Evolutionary conservation across 2,113 vertebrate genomes (phyloP).

Genomic region (Cryptotis parvus): DNA sequence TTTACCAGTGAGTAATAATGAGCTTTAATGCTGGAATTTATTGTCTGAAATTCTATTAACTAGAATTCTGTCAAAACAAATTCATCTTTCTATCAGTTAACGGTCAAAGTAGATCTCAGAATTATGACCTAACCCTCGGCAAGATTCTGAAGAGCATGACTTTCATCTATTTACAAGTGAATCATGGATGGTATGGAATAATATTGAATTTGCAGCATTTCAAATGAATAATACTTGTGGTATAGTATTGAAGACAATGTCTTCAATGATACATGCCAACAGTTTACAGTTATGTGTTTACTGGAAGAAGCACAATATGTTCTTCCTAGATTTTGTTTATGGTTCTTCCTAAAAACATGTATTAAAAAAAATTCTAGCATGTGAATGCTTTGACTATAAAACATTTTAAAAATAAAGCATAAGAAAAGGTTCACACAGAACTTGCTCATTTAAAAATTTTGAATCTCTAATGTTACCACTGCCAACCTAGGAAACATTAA

Average conservation of each 20-base stretch:
- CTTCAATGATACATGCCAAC: neutral
- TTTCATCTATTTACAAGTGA: slow-evolving; percentile 6
- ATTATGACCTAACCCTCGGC: neutral
- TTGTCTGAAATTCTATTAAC: slow-evolving; percentile 9
- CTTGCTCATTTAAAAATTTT: slow-evolving; percentile 59
- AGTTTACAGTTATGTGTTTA: slow-evolving; percentile 40
- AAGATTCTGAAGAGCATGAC: neutral
- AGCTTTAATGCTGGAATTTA: neutral
- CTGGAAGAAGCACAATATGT: slow-evolving; percentile 29
- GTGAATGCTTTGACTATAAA: slow-evolving; percentile 45
- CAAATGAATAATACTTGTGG: neutral
- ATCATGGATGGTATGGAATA: neutral
- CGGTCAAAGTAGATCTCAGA: neutral
- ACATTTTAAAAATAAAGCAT: slow-evolving; percentile 60
- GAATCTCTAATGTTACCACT: slow-evolving; percentile 16
- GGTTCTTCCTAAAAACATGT: slow-evolving; percentile 50
- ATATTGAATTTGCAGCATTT: slow-evolving; percentile 15
- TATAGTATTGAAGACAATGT: no score
- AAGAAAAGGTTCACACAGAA: slow-evolving; percentile 56
- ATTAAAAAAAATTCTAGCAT: slow-evolving; percentile 34
- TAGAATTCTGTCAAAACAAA: slow-evolving; percentile 11
- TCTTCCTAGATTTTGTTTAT: slow-evolving; percentile 59
- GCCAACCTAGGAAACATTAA: slow-evolving; percentile 61
- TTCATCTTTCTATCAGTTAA: neutral
- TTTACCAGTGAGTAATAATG: neutral